Conservation (phyloP, 2,888 invertebrate genomes). For the Phengaris alcon region DNA sequence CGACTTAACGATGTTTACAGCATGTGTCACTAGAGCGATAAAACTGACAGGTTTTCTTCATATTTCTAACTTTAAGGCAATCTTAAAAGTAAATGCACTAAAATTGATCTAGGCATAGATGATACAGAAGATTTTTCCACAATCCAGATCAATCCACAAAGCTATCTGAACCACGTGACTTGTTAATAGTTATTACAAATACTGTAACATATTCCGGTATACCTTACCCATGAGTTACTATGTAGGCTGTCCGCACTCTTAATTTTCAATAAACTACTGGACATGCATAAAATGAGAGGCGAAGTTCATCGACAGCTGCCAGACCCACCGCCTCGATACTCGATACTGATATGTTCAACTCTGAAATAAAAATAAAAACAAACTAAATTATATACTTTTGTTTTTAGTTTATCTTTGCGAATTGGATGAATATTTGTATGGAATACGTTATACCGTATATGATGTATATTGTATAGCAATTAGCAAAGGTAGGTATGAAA, state of each 20-base stretch:
- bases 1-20: not conserved
- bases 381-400: conserved; percentile 27
- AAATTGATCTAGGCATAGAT: too few relatives aligned
- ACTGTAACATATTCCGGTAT: too few relatives aligned
- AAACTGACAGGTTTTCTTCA: too few relatives aligned
- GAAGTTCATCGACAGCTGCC: conserved; percentile 47
- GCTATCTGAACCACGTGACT: too few relatives aligned
- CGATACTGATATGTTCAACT: conserved; percentile 46
- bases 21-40: not conserved
- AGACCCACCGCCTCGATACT: conserved; percentile 55
- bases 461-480: too few relatives aligned
- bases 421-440: conserved; percentile 35
- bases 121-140: too few relatives aligned
- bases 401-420: conserved; percentile 38
- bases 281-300: conserved; percentile 50
- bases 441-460: not conserved
- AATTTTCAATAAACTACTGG: conserved; percentile 66
- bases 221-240: conserved; percentile 34
- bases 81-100: not conserved
- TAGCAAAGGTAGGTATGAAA: too few relatives aligned
- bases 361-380: conserved; percentile 41
- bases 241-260: conserved; percentile 56
- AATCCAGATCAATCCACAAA: too few relatives aligned
- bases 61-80: too few relatives aligned
- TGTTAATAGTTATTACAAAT: too few relatives aligned